These are phyloP conservation scores for Lytechinus variegatus DNA, from an alignment of 35 echinoderm and acorn worm species.

Conservation along the genomic window DNA sequence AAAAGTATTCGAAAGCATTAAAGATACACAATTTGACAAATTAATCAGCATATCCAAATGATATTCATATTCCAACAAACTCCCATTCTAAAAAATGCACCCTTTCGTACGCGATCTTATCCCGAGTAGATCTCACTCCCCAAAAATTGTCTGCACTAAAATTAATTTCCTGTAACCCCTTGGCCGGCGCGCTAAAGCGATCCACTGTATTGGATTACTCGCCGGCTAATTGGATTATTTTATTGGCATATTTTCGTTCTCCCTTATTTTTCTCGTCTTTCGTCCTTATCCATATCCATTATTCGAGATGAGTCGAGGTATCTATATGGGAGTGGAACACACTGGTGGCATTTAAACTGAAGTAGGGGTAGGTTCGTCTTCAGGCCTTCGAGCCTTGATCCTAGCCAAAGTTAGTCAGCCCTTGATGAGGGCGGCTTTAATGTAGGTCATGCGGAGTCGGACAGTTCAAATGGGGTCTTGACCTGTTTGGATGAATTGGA, in stretches of 20 bases:
- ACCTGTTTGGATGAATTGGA: too few species aligned
- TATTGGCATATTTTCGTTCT: constrained; percentile 34
- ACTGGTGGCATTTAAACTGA: neutral
- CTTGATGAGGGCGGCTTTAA: too few species aligned
- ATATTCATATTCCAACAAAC: neutral
- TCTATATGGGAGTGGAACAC: neutral
- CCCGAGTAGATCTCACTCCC: too few species aligned
- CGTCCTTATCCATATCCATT: neutral
- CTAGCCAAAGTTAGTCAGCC: too few species aligned
- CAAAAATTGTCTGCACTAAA: neutral
- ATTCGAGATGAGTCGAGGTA: neutral
- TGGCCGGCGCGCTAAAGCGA: neutral
- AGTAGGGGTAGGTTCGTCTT: neutral
- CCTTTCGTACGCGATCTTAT: neutral
- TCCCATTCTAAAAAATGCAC: neutral
- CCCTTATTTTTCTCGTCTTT: neutral
- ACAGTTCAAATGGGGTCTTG: too few species aligned
- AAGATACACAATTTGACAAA: neutral
- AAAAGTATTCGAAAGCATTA: neutral
- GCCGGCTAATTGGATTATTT: constrained; percentile 34
- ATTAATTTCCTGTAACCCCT: constrained; percentile 33
- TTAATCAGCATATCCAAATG: neutral
- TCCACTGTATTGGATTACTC: constrained; percentile 35
- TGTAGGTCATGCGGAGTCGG: too few species aligned
- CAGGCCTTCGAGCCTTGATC: too few species aligned